Conservation (phyloP, 2,113 vertebrate species). For the Pachypanchax playfairii region DNA sequence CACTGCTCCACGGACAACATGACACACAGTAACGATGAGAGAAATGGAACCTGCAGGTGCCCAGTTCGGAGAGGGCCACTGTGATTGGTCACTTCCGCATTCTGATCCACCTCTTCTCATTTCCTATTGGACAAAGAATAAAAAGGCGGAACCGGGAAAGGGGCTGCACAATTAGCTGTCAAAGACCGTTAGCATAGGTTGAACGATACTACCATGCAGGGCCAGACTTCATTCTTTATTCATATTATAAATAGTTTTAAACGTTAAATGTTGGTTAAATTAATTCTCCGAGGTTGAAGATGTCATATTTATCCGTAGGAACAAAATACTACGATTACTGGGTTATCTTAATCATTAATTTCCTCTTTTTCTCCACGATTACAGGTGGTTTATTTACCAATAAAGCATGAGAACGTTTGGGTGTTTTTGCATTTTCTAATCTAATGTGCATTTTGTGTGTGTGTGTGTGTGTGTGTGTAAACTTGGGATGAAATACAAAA, state of each 20-base stretch:
- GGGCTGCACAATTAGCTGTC: slow-evolving; percentile 32
- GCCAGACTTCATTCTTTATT: no score
- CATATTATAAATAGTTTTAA: no score
- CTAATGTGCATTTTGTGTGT: no score
- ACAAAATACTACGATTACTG: not conserved
- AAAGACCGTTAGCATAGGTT: slow-evolving; percentile 64
- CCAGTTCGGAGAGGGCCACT: slow-evolving; percentile 12
- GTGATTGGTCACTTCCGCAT: slow-evolving; percentile 59
- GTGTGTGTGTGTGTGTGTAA: no score
- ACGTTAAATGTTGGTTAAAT: no score
- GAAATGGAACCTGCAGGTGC: slow-evolving; percentile 42
- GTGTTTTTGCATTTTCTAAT: no score
- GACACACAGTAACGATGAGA: slow-evolving; percentile 35
- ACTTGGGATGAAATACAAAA: no score
- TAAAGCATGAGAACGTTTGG: no score
- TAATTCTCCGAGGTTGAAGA: not conserved
- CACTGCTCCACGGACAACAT: slow-evolving; percentile 19
- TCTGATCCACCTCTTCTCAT: not conserved
- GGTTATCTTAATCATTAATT: not conserved
- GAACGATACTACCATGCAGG: slow-evolving; percentile 41
- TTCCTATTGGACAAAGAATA: slow-evolving; percentile 57
- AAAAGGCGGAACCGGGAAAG: slow-evolving; percentile 10
- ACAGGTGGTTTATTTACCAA: not conserved
- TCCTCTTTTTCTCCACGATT: not conserved
- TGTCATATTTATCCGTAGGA: not conserved